Evolutionary conservation across 2,888 invertebrate genomes (phyloP).

Genomic region (Cetonia aurata): DNA sequence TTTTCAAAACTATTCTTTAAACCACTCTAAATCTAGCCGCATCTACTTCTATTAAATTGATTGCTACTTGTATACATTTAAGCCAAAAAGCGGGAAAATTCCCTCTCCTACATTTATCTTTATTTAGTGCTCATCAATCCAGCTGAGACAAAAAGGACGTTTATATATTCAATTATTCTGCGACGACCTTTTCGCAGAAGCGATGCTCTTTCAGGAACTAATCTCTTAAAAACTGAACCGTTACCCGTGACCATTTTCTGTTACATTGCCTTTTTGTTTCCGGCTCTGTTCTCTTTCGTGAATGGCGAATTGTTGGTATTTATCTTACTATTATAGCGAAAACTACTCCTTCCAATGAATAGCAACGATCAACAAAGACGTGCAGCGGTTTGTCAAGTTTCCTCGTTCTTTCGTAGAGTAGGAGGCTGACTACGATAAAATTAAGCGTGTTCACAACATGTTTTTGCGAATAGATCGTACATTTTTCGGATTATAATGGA

Average conservation of each 20-base stretch:
- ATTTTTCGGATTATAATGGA: too few species aligned
- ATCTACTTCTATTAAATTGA: too few species aligned
- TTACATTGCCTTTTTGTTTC: slow-evolving; percentile 5
- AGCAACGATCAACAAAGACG: not conserved
- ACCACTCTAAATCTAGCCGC: too few species aligned
- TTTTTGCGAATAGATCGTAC: too few species aligned
- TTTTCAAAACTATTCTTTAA: too few species aligned
- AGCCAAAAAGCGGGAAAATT: too few species aligned
- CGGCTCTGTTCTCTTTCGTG: not conserved
- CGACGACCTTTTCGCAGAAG: slow-evolving; percentile 14
- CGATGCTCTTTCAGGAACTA: slow-evolving; percentile 14
- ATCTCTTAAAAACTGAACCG: slow-evolving; percentile 20
- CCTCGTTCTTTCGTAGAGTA: too few species aligned
- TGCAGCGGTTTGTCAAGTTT: slow-evolving; percentile 1
- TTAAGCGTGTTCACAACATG: too few species aligned
- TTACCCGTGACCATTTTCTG: slow-evolving; percentile 15
- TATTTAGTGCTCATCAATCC: slow-evolving; percentile 6
- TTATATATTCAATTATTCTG: slow-evolving; percentile 23
- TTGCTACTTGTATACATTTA: too few species aligned
- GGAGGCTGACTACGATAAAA: too few species aligned
- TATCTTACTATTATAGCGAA: slow-evolving; percentile 9
- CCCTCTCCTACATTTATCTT: slow-evolving; percentile 1
- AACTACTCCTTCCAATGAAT: not conserved
- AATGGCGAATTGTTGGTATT: slow-evolving; percentile 14
- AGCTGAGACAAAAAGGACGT: slow-evolving; percentile 8